Evolutionary conservation across 2,113 vertebrate species (phyloP), one percentile per base, ranked within the genome.

Genomic region (Phoenicopterus ruber): DNA sequence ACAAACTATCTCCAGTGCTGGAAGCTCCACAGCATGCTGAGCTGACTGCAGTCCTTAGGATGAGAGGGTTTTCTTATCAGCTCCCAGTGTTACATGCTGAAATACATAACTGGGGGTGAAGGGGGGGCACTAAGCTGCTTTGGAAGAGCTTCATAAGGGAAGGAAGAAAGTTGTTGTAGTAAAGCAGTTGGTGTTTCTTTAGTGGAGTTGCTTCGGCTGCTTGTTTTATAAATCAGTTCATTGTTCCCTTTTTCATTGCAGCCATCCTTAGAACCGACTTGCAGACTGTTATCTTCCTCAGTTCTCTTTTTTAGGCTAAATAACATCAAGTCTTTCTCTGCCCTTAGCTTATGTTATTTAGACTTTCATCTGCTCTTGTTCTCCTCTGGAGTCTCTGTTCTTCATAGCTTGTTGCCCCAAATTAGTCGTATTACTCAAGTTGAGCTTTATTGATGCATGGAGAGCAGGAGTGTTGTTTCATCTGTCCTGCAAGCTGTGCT

Each of bases 401-500:
- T 44, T 73, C 47, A 16, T 55, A 59, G 49, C 73, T 95, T 82
- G 61, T 22, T 93, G 70, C 54, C 82, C 62, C 58, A 72, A 47
- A 59, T 72, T 61, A 76, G 21, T 91, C 1, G 24, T 44, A 10
- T 88, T 72, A 42, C 47, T 87, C 32, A 66, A 57, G 69, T 12
- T 58, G 95, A 84, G 55, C 22, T 93, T 36, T 86, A 0, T 13
- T 93, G 82, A 57, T 93, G 57, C 58, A 10, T 63, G 61, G 88
- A 82, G 85, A 74, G 77, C 14, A 69, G 78, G 66, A 82, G 62
- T 82, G 79, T 82, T 90, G 82, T 85, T 97, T 94, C 88, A 90
- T 82, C 90, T 90, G 78, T 91, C 74, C 88, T 88, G 52, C 92
- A 92, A 95, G 66, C 88, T 96, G 74, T 82, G 94, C 85, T 88